Conservation (phyloP, 1,140 invertebrate species). For the Stratiolaelaps scimitus region DNA sequence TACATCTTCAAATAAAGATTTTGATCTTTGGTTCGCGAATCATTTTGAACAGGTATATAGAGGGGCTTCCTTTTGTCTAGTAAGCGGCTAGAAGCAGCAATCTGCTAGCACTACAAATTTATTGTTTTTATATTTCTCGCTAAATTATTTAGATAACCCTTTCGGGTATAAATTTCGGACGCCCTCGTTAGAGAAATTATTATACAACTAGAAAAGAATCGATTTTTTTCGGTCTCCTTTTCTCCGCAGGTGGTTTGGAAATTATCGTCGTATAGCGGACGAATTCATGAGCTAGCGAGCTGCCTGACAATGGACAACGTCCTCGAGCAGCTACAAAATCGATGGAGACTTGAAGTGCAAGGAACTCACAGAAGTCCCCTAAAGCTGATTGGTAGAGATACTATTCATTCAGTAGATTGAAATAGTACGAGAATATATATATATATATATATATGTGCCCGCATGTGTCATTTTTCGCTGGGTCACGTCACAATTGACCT, state of each 20-base stretch:
- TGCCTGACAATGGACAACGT: constrained; percentile 7
- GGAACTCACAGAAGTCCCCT: constrained; percentile 1
- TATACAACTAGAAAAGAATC: background rate
- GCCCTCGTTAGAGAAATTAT: too few relatives aligned
- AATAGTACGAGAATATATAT: too few relatives aligned
- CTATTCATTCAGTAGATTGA: background rate
- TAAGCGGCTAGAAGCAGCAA: too few relatives aligned
- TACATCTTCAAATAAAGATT: background rate
- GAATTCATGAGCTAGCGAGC: background rate
- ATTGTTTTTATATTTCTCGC: too few relatives aligned
- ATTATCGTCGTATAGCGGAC: background rate
- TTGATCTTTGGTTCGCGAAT: constrained; percentile 18
- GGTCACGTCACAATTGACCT: too few relatives aligned
- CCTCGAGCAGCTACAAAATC: background rate
- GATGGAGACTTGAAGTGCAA: background rate
- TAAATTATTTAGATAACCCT: too few relatives aligned
- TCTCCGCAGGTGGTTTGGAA: constrained; percentile 22
- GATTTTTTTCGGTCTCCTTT: background rate
- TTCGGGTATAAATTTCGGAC: too few relatives aligned
- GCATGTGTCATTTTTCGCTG: too few relatives aligned
- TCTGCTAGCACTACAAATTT: too few relatives aligned
- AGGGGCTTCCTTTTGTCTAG: too few relatives aligned
- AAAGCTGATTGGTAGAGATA: constrained; percentile 15
- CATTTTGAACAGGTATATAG: constrained; percentile 10
- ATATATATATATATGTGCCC: too few relatives aligned